Evolutionary conservation across 2,888 invertebrate species (phyloP).

Genomic region (Mesorhabditis spiculigera): DNA sequence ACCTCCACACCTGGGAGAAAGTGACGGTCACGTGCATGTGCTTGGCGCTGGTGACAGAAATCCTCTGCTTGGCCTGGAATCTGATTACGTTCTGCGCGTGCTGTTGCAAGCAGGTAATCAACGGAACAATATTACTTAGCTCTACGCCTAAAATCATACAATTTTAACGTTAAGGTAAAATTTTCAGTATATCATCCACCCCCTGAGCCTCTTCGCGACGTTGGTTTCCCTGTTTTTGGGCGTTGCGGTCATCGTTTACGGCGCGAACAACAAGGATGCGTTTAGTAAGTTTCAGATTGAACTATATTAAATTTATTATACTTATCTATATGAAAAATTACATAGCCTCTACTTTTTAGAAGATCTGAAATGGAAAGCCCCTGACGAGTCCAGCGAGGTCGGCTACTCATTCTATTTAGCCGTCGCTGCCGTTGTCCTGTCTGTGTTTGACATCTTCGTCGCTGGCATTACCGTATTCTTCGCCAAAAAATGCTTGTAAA

Average conservation of each 20-base stretch:
- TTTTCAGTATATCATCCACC: not conserved
- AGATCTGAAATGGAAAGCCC: not conserved
- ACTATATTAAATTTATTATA: not conserved
- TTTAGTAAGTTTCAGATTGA: not conserved
- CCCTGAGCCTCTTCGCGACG: not conserved
- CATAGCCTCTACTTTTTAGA: not conserved
- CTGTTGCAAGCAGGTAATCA: not conserved
- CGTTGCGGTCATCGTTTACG: conserved; percentile 4
- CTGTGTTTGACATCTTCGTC: not conserved
- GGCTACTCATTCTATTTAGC: conserved; percentile 2
- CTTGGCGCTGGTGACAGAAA: conserved; percentile 2
- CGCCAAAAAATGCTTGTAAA: not conserved
- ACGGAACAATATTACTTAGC: not conserved
- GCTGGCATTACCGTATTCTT: not conserved
- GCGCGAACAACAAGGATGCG: not conserved
- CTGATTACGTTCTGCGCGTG: not conserved
- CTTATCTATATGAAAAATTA: not conserved
- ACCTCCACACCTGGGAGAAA: conserved; percentile 4
- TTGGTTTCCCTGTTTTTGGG: not conserved
- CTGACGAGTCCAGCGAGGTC: not conserved
- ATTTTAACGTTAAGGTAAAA: not conserved
- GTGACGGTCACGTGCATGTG: not conserved
- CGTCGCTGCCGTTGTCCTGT: not conserved
- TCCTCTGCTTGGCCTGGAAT: not conserved
- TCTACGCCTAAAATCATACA: too few relatives aligned